phyloP scores from a whole-genome alignment of 2,797 vertebrate genomes.

The Anableps anableps region DNA sequence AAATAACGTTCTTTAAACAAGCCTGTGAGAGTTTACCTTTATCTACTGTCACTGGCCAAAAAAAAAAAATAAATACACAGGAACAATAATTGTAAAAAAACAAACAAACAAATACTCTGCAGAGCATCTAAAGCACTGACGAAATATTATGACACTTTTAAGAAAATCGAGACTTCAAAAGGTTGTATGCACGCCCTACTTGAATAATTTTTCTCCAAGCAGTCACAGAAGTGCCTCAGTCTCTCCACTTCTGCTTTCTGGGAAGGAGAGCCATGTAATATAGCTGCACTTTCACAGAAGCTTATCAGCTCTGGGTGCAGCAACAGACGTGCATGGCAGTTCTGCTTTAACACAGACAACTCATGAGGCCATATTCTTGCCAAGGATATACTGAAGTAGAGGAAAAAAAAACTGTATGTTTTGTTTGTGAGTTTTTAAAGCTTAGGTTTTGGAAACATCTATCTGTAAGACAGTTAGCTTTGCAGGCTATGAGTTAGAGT shows the following conservation, averaged over 20 bases:
- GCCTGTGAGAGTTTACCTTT: slow-evolving; percentile 34
- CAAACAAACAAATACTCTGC: not conserved
- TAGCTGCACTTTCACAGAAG: slow-evolving; percentile 18
- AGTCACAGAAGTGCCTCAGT: slow-evolving; percentile 21
- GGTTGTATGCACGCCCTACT: slow-evolving; percentile 12
- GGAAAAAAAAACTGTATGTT: not conserved
- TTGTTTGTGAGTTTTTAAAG: not conserved
- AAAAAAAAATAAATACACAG: not conserved
- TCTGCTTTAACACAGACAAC: slow-evolving; percentile 23
- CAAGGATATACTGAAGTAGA: slow-evolving; percentile 3
- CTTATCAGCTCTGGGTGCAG: slow-evolving; percentile 25
- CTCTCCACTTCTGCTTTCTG: slow-evolving; percentile 21
- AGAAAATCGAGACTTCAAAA: slow-evolving; percentile 18
- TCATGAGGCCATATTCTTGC: slow-evolving; percentile 9
- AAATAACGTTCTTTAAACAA: slow-evolving; percentile 28
- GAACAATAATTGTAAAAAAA: not conserved
- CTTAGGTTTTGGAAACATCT: not conserved
- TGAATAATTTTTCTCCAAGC: slow-evolving; percentile 31
- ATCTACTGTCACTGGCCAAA: slow-evolving; percentile 17
- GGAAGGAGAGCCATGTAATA: slow-evolving; percentile 27
- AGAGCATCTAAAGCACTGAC: not conserved
- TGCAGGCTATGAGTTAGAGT: slow-evolving; percentile 16
- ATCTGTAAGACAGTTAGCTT: not conserved
- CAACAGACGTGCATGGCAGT: slow-evolving; percentile 18
- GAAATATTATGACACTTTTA: not conserved